Percentiles rank a stretch among this genome's conserved stretches.
These are phyloP conservation scores for Pongo pygmaeus DNA, from an alignment of 2,113 vertebrate genomes.

Conservation along the genomic window DNA sequence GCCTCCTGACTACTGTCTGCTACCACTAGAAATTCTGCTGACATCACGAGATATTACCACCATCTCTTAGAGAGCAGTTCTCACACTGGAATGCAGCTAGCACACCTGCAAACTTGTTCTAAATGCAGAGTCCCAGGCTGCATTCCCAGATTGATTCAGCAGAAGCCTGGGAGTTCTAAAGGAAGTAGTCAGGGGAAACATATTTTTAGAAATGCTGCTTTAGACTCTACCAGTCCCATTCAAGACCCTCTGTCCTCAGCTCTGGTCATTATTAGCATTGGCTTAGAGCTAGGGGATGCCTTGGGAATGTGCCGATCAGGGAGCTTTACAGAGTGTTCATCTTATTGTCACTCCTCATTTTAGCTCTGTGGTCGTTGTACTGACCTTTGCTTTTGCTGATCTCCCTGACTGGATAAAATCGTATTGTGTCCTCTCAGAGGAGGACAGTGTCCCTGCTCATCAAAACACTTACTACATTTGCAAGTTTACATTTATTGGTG, in stretches of 20 bases:
- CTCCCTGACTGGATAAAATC: neutral
- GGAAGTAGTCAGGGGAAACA: neutral
- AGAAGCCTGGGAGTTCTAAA: neutral
- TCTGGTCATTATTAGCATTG: neutral
- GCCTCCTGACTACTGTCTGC: neutral
- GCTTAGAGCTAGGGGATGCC: neutral
- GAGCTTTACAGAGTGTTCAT: neutral
- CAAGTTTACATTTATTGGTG: neutral
- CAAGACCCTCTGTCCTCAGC: neutral
- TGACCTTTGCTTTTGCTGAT: neutral
- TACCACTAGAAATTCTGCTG: neutral
- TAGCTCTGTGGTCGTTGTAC: neutral
- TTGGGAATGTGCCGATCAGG: neutral
- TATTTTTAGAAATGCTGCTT: neutral
- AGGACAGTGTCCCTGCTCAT: neutral
- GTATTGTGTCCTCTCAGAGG: neutral
- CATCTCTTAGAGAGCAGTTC: neutral
- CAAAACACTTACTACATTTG: neutral
- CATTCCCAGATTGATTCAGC: neutral
- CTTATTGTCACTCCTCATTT: neutral
- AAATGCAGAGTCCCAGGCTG: neutral
- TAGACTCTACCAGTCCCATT: neutral
- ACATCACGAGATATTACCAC: neutral
- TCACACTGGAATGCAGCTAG: neutral
- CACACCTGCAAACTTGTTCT: neutral